Conservation (phyloP, 2,888 invertebrate genomes). For the Andrena bucephala region DNA sequence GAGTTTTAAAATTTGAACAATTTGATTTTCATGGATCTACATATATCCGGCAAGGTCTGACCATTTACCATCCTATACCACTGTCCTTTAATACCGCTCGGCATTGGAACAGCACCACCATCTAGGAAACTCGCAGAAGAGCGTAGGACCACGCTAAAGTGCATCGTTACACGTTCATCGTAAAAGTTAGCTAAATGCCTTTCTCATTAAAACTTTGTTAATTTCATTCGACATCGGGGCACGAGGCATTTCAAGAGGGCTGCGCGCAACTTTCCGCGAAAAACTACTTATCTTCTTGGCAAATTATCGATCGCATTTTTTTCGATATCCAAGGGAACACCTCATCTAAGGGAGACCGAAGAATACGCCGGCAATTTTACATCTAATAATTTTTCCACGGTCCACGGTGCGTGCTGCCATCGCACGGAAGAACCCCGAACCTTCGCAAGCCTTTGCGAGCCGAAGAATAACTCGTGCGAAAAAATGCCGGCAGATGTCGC, state of each 20-base stretch:
- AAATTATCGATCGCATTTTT: not conserved
- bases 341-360: not conserved
- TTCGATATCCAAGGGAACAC: not conserved
- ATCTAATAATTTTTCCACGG: conserved; percentile 46
- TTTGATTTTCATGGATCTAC: not conserved
- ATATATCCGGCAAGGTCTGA: conserved; percentile 26
- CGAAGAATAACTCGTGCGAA: conserved; percentile 62
- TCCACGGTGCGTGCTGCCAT: conserved; percentile 77
- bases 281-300: not conserved
- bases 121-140: conserved; percentile 59
- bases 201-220: conserved; percentile 80
- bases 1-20: not conserved
- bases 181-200: conserved; percentile 79
- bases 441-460: conserved; percentile 43
- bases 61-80: conserved; percentile 41
- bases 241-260: conserved; percentile 40
- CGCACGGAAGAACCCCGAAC: conserved; percentile 71
- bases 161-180: conserved; percentile 64
- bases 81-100: conserved; percentile 29
- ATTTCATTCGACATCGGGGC: conserved; percentile 70
- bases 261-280: conserved; percentile 9
- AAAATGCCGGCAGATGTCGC: conserved; percentile 79
- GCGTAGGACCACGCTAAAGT: conserved; percentile 58
- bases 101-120: conserved; percentile 56
- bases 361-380: not conserved